Evolutionary conservation across 2,888 invertebrate genomes (phyloP), one percentile per base, ranked within the genome.

Genomic region (Catocala fraxini): DNA sequence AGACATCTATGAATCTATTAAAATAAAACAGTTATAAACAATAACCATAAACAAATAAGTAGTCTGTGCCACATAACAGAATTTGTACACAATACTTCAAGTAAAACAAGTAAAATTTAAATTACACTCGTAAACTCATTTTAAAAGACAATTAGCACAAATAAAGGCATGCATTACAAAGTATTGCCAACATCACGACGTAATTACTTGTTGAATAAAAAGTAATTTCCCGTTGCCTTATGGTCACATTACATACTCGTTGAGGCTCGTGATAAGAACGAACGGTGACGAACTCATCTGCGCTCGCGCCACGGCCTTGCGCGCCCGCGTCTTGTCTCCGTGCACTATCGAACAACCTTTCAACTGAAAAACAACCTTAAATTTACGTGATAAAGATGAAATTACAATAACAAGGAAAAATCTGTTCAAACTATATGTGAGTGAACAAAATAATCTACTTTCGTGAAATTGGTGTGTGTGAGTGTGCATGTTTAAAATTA

Each of bases 251-350:
- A 79, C 68, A 63, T 48, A 65, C 62, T 69, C 62, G 5, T 45
- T 55, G 69, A 76, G 82, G 75, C 84, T 89, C 84, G 84, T 89
- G 93, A 91, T 93, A 93, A 90, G 85, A 89, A 79, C 77, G 58
- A 54, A 47, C 49, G 13, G 80, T 83, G 80, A 77, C 73, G 75
- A 82, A 83, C 82, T 80, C 85, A 89, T 88, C 89, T 78, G 87
- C 91, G 88, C 87, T 55, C 66, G 90, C 89, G 91, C 91, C 81
- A 68, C 85, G 84, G 77, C 79, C 80, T 81, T 80, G 89, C 80
- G 87, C 90, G 85, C 89, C 79, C 91, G 89, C 83, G 85, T 86
- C 80, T 65, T 51, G 55, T n/a, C 55, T 71, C 68, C 47, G 48
- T 57, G 15, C 56, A 53, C 56, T 51, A 57, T 63, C 35, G 42